Conservation (phyloP, 2,888 invertebrate genomes). For the Limnephilus lunatus region DNA sequence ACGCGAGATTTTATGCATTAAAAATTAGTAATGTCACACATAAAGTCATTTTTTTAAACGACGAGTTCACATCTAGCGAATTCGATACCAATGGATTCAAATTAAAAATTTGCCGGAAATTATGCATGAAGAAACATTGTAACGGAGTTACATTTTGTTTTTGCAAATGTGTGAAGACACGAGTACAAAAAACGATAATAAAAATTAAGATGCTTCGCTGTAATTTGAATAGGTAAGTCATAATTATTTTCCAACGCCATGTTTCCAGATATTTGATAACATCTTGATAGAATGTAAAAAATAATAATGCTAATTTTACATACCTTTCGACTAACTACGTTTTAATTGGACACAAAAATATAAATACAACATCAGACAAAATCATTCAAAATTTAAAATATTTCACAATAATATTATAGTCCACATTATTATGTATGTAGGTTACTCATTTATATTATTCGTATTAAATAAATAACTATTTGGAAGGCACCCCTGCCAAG, state of each 20-base stretch:
- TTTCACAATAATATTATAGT: not conserved
- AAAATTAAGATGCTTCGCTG: not conserved
- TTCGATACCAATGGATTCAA: not conserved
- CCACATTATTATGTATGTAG: too few relatives aligned
- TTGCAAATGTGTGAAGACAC: constrained; percentile 2
- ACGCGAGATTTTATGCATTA: too few relatives aligned
- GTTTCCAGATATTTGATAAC: not conserved
- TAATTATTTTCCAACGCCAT: not conserved
- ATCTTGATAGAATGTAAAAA: not conserved
- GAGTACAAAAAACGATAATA: not conserved
- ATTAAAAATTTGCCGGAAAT: not conserved
- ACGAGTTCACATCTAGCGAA: not conserved
- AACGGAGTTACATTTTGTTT: not conserved
- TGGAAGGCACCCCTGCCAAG: too few relatives aligned
- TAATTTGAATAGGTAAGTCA: not conserved
- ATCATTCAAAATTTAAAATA: not conserved
- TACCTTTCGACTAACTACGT: not conserved
- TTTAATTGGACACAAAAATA: not conserved
- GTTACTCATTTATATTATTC: too few relatives aligned
- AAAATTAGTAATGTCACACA: too few relatives aligned
- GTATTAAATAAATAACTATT: too few relatives aligned
- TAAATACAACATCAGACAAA: not conserved
- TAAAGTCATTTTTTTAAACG: not conserved
- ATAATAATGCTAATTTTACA: not conserved
- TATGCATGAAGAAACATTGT: not conserved